Percentiles rank a stretch among this genome's conserved stretches.
These are phyloP conservation scores for Athalia circularis DNA, from an alignment of 2,888 invertebrate genomes.

Conservation along the genomic window DNA sequence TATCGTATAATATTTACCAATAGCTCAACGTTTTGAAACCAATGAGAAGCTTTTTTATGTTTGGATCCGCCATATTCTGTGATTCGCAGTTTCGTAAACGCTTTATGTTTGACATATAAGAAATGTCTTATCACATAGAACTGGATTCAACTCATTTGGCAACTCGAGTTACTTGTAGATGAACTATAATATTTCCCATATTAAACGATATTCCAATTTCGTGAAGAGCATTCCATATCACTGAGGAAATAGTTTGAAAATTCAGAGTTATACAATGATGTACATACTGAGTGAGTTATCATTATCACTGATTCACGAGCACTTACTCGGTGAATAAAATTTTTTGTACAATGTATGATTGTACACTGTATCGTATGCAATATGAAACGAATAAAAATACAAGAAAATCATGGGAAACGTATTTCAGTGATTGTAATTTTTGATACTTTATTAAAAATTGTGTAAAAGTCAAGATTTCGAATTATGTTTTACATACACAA, in stretches of 20 bases:
- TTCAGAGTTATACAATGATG: background rate
- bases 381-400: constrained; percentile 32
- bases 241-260: background rate
- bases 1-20: no score
- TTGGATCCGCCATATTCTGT: no score
- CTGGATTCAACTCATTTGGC: no score
- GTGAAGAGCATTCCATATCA: background rate
- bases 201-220: no score
- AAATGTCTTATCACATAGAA: no score
- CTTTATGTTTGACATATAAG: no score
- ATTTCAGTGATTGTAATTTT: constrained; percentile 24
- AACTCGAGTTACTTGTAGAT: no score
- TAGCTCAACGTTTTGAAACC: no score
- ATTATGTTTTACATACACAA: background rate
- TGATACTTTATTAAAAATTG: constrained; percentile 19
- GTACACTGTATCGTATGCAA: constrained; percentile 23
- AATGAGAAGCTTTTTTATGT: no score
- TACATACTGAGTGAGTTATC: background rate
- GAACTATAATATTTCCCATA: no score
- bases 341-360: constrained; percentile 14
- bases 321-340: background rate
- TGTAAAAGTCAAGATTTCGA: constrained; percentile 8
- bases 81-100: no score
- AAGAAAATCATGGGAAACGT: constrained; percentile 10
- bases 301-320: constrained; percentile 10